Evolutionary conservation across 2,797 vertebrate species (phyloP), one percentile per base, ranked within the genome.

Genomic region (Anguilla megastoma): DNA sequence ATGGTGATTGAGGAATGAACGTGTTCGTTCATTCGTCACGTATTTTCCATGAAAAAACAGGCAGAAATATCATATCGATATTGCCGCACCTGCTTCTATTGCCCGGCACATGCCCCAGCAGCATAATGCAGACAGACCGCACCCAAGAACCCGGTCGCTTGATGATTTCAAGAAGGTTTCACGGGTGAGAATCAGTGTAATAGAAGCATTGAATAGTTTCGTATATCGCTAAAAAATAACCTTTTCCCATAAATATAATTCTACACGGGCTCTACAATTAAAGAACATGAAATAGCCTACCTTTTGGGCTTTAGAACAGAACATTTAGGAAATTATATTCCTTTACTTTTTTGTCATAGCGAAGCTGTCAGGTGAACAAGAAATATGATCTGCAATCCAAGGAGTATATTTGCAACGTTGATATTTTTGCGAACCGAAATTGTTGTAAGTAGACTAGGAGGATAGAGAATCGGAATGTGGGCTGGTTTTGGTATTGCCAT

Each of bases 121-220:
- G 95, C 95, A 96, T 96, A 96, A 96, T 97, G 96, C 96, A 96
- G 96, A 94, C 93, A 94, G 96, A 96, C 96, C 96, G 95, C 96
- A 97, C 96, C 96, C 96, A 96, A 95, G 92, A 95, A 95, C 94
- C 84, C 93, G 88, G 82, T 58, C 87, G 86, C 89, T 79, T 85
- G 88, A 76, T 52, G 45, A 52, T 85, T 63, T 85, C 84, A 63
- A 41, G n/a, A 82, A 30, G 33, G 87, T 89, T 90, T 88, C 86
- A 85, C 56, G 90, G 89, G 88, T 92, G 92, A 45, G 86, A 88
- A 86, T 91, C 6, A 56, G 88, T 79, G 88, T 89, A 89, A 89
- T 88, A 69, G 90, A 90, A 90, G 63, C 91, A 90, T 91, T 60
- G 21, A 33, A 54, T 56, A 10, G 36, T 36, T 24, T 60, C 2